A percentile compares a stretch with the other conserved stretches of the same genome.
phyloP scores from a whole-genome alignment of 2,888 invertebrate genomes.

The Epicampocera succincta region DNA sequence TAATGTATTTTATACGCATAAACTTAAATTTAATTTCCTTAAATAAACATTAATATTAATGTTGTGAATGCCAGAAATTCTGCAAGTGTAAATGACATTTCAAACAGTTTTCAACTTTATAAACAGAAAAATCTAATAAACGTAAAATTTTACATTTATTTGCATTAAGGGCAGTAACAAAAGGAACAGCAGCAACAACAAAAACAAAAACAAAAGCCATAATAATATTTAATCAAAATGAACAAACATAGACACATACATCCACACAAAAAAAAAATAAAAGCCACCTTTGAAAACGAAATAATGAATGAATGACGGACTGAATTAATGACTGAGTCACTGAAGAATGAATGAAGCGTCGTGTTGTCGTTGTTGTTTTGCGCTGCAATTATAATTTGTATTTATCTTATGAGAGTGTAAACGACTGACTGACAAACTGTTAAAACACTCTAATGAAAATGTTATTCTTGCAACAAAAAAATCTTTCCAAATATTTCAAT shows the following conservation, averaged over 20 bases:
- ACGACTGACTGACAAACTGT: conserved; percentile 2
- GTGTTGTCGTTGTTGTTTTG: neutral
- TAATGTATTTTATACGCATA: conserved; percentile 58
- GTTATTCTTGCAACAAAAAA: conserved; percentile 13
- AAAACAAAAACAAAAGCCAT: conserved; percentile 31
- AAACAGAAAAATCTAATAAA: conserved; percentile 70
- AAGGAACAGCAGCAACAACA: neutral
- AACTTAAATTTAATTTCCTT: conserved; percentile 67
- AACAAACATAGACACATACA: too few species aligned
- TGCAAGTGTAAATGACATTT: conserved; percentile 51
- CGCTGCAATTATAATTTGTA: conserved; percentile 56
- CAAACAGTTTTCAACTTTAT: conserved; percentile 53
- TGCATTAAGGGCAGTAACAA: conserved; percentile 58
- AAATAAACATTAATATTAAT: conserved; percentile 68
- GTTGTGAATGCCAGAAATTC: conserved; percentile 51
- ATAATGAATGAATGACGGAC: conserved; percentile 56
- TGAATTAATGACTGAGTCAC: conserved; percentile 51
- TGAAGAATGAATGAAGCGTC: conserved; percentile 13
- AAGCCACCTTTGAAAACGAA: conserved; percentile 49
- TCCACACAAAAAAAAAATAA: conserved; percentile 5
- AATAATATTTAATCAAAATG: conserved; percentile 63
- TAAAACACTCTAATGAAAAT: conserved; percentile 27
- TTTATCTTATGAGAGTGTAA: conserved; percentile 28
- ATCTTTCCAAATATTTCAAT: conserved; percentile 42
- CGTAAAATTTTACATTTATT: conserved; percentile 72